Evolutionary conservation across 2,888 invertebrate genomes (phyloP).

Genomic region (Mimachlamys varia): DNA sequence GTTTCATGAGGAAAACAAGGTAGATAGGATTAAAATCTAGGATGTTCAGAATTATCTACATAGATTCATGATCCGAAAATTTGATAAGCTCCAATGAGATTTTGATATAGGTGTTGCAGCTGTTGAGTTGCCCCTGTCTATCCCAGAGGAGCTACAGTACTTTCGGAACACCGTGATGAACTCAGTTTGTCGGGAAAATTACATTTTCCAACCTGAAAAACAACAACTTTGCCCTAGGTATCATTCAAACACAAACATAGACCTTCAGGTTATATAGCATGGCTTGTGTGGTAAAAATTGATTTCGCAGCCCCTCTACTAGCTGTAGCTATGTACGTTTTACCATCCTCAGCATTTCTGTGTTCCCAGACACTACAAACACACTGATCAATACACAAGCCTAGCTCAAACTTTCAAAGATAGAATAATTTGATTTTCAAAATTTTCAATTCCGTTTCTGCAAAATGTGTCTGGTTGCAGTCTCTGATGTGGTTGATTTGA

Average conservation of each 20-base stretch:
- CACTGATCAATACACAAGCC: slow-evolving; percentile 28
- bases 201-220: slow-evolving; percentile 15
- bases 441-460: not conserved
- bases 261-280: not conserved
- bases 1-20: slow-evolving; percentile 9
- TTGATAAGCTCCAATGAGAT: not conserved
- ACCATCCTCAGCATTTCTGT: not conserved
- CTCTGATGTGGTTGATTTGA: not conserved
- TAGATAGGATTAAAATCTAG: slow-evolving; percentile 31
- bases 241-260: not conserved
- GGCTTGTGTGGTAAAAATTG: not conserved
- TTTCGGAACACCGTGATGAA: slow-evolving; percentile 3
- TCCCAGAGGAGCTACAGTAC: slow-evolving; percentile 3
- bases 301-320: not conserved
- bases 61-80: not conserved
- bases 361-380: slow-evolving; percentile 10
- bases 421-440: slow-evolving; percentile 29
- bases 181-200: not conserved
- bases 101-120: not conserved
- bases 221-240: not conserved
- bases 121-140: not conserved
- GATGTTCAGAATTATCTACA: slow-evolving; percentile 13
- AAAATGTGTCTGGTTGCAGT: slow-evolving; percentile 19
- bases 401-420: slow-evolving; percentile 22
- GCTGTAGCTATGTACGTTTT: not conserved